Percentiles rank a stretch among this genome's conserved stretches.
Conservation (phyloP, 2,113 vertebrate genomes). For the Myiozetetes cayanensis region DNA sequence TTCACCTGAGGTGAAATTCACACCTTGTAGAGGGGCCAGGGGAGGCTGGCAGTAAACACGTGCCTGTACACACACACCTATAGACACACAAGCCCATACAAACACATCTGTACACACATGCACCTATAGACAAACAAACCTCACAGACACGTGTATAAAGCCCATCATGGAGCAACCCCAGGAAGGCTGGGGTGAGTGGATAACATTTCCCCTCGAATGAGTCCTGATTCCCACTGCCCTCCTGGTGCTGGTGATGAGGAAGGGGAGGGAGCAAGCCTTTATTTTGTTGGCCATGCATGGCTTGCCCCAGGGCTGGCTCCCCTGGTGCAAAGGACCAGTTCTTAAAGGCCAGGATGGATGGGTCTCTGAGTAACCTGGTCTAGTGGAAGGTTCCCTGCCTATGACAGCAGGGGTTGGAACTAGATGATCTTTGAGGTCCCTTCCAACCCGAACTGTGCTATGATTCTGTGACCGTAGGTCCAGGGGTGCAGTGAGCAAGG, state of each 20-base stretch:
- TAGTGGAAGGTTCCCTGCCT: neutral
- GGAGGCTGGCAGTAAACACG: neutral
- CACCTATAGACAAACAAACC: neutral
- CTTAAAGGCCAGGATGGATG: neutral
- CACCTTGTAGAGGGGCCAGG: conserved; percentile 1
- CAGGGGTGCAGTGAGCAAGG: fast-evolving
- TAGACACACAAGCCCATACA: neutral
- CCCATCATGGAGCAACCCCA: fast-evolving
- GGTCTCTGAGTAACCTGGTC: neutral
- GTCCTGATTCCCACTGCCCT: fast-evolving
- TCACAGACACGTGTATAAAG: fast-evolving
- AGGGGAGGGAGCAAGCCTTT: neutral
- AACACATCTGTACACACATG: neutral
- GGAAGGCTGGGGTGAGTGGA: fast-evolving
- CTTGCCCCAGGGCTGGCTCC: neutral
- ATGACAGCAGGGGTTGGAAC: neutral
- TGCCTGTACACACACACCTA: neutral
- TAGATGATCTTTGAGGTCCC: neutral
- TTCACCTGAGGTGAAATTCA: conserved; percentile 56
- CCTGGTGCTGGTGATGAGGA: fast-evolving
- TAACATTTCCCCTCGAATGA: fast-evolving
- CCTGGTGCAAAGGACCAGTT: fast-evolving
- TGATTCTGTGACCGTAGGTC: neutral
- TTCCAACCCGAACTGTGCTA: neutral
- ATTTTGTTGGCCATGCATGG: neutral